Percentiles rank a stretch among this genome's conserved stretches.
Conservation (phyloP, 2,797 vertebrate species). For the Orestias chungarensis region DNA sequence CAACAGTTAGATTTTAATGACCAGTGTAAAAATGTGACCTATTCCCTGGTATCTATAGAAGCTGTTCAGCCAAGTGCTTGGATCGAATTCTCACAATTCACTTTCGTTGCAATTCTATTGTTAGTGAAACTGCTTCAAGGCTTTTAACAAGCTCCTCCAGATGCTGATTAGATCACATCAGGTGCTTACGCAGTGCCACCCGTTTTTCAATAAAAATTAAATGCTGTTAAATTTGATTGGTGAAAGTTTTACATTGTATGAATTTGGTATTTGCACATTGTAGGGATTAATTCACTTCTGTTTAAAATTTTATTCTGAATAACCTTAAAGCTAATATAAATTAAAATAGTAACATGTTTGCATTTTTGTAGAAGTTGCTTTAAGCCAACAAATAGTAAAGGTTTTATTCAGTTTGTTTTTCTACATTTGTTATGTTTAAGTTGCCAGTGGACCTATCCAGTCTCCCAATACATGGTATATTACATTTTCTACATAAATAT, state of each 20-base stretch:
- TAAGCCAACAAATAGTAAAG: too few species aligned
- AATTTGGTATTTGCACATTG: not conserved
- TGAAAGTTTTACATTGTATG: not conserved
- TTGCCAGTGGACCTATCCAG: not conserved
- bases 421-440: not conserved
- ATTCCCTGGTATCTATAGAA: not conserved
- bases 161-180: not conserved
- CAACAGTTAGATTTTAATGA: not conserved
- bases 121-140: not conserved
- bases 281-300: not conserved
- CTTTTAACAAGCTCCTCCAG: not conserved
- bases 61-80: not conserved
- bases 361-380: not conserved
- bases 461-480: not conserved
- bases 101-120: not conserved
- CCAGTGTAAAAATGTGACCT: not conserved
- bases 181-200: not conserved
- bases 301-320: not conserved
- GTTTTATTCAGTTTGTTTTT: too few species aligned
- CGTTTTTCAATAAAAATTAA: constrained; percentile 1
- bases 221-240: not conserved
- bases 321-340: not conserved
- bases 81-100: not conserved
- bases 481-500: not conserved
- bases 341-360: not conserved